Base-by-base conservation (phyloP, 2,888 invertebrate genomes). In the Petrolisthes manimaculis region DNA sequence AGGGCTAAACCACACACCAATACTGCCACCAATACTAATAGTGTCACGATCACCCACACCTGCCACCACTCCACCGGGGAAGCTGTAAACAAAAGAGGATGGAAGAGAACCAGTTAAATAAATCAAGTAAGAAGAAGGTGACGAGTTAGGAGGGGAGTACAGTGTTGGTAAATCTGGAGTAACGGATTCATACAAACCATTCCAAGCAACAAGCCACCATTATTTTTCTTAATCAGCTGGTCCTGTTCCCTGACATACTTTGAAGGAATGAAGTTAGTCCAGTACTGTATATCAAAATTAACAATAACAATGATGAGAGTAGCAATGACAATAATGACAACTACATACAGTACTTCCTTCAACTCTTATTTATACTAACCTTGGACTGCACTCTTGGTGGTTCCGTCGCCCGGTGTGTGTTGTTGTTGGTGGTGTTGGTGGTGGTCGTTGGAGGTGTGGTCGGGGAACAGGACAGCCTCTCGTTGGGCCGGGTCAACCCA, bases 11-110 rank as follows among this genome's bases (percentile, higher is more conserved):
- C 67, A 3, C 55, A 83, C 21, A 80, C 90, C 74, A 90, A 75
- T 9, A 61, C 80, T 69, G 82, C 78, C 61, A 86, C 86, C 53
- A 88, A 79, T n/a, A 83, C 84, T 18, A 88, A 14, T 5, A 75
- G 74, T 8, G 84, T 56, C 8, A 79, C 24, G 18, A 84, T 81
- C 54, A 84, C 53, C 24, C 56, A 69, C 84, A 84, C 51, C 67
- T 88, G 84, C 71, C 84, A 74, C 81, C 84, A 88, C 55, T 79
- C 81, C 54, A 81, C 67, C 8, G 54, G 71, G 4, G 51, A 54
- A 0, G 88, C 84, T 84, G 84, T 0, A 53, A 54, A 5, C 4
- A 14, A 5, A n/a, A 71, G 21, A 37, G 53, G 37, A 37, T 0
- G 37, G 37, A 2, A 37, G 37, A 2, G 2, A 37, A 37, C 37